Percentiles rank a stretch among this genome's conserved stretches.
Evolutionary conservation across 53 echinoderm and acorn worm genomes (phyloP).

Genomic region (Apostichopus leukothele): DNA sequence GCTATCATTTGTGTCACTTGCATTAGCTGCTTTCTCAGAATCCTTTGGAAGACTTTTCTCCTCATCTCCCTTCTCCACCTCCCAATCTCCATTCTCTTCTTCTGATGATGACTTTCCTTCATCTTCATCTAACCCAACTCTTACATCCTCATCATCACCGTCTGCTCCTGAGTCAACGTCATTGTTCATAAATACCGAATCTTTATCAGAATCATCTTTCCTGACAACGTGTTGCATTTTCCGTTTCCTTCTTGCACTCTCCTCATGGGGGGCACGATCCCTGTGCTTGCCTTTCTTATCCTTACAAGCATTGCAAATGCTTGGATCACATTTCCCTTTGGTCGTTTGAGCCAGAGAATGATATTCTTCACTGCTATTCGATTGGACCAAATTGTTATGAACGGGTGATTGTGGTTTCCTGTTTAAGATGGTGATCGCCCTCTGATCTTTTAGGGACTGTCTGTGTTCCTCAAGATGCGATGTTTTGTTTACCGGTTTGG

Average conservation of each 20-base stretch:
- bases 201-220: neutral
- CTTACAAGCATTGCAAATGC: slow-evolving; percentile 14
- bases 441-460: neutral
- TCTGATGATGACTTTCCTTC: neutral
- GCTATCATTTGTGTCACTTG: neutral
- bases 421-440: neutral
- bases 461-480: neutral
- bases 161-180: neutral
- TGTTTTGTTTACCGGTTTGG: neutral
- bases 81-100: neutral
- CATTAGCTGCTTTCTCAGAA: neutral
- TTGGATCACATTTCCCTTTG: slow-evolving; percentile 26
- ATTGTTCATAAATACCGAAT: neutral
- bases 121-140: neutral
- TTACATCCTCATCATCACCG: neutral
- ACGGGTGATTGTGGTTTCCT: neutral
- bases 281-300: slow-evolving; percentile 6
- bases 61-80: neutral
- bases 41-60: neutral
- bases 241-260: neutral
- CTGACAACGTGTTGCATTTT: neutral
- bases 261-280: neutral
- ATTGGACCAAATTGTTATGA: no score
- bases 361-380: no score
- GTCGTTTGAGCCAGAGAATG: neutral